Evolutionary conservation across 2,113 vertebrate species (phyloP).

Genomic region (Baryphthengus martii): DNA sequence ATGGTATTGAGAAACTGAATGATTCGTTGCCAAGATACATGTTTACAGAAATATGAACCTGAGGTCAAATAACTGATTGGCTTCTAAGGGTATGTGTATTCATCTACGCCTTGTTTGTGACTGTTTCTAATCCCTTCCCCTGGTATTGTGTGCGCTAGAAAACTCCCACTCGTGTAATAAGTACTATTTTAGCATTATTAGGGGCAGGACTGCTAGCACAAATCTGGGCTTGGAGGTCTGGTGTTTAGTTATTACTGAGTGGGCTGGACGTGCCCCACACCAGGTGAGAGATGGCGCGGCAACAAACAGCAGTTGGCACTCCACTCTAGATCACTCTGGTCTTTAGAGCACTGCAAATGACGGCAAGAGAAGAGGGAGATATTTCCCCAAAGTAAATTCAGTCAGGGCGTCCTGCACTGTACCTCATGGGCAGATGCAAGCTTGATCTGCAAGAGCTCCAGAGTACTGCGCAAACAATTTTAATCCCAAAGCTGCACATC

Average conservation of each 20-base stretch:
- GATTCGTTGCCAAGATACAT: conserved; percentile 13
- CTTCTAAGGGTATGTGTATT: neutral
- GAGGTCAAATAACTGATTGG: conserved; percentile 37
- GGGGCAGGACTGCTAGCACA: neutral
- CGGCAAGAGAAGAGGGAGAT: neutral
- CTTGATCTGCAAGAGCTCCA: accelerated
- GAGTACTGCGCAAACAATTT: neutral
- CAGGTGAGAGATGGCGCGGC: neutral
- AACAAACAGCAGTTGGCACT: neutral
- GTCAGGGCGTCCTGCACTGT: neutral
- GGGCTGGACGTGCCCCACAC: accelerated
- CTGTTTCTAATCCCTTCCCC: conserved; percentile 1
- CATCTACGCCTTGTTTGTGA: neutral
- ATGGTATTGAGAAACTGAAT: conserved; percentile 3
- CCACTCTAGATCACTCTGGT: neutral
- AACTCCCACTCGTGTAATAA: neutral
- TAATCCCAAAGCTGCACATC: neutral
- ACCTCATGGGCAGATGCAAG: neutral
- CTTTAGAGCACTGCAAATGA: neutral
- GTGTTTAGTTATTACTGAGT: neutral
- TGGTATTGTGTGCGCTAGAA: neutral
- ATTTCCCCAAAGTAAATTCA: neutral
- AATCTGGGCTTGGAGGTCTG: neutral
- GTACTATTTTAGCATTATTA: neutral
- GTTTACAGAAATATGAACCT: conserved; percentile 50